Conservation (phyloP, 1,140 invertebrate genomes). For the Octopus bimaculoides region DNA sequence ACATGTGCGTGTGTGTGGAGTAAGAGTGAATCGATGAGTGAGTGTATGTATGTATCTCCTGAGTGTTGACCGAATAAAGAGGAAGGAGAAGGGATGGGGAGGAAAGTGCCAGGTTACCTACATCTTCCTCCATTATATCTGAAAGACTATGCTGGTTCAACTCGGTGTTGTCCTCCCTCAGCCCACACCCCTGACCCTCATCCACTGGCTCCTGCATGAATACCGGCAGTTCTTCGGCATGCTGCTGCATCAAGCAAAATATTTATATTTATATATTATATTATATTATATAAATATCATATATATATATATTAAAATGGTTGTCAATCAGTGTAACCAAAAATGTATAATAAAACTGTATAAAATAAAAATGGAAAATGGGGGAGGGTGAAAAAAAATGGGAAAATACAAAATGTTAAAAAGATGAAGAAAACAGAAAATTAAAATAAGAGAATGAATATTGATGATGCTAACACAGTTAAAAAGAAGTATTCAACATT, state of each 20-base stretch:
- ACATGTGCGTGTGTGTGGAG: background rate
- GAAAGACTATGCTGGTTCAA: conserved; percentile 43
- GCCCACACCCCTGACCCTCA: conserved; percentile 21
- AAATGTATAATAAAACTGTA: too few relatives aligned
- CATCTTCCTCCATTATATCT: conserved; percentile 51
- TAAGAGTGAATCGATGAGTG: background rate
- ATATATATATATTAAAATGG: too few relatives aligned
- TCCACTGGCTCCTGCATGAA: conserved; percentile 78
- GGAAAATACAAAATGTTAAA: too few relatives aligned
- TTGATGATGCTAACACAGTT: too few relatives aligned
- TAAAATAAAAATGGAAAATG: too few relatives aligned
- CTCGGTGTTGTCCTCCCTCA: conserved; percentile 27
- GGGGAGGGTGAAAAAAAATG: too few relatives aligned
- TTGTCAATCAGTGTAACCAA: too few relatives aligned
- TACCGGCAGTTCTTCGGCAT: conserved; percentile 69
- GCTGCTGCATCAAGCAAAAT: conserved; percentile 26
- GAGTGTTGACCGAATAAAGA: too few relatives aligned
- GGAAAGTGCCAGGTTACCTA: background rate
- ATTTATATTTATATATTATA: background rate
- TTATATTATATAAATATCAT: too few relatives aligned
- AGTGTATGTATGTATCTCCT: background rate
- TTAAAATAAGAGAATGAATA: too few relatives aligned
- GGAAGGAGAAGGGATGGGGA: background rate
- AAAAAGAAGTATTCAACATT: too few relatives aligned
- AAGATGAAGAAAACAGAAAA: too few relatives aligned